Conservation (phyloP, 2,888 invertebrate species). For the Xanthorhoe designata region DNA sequence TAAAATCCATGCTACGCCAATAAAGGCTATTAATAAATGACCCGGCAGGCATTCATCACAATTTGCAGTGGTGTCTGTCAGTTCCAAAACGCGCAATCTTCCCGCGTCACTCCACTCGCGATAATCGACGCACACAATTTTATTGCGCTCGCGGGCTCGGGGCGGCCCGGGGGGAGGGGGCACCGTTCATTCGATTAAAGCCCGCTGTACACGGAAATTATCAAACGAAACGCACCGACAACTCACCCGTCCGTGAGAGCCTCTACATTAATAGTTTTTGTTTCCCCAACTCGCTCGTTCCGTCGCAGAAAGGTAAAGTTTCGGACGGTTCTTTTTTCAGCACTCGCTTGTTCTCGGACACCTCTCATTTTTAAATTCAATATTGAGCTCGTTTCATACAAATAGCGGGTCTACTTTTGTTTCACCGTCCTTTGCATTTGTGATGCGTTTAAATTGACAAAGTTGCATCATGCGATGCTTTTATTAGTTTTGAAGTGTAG, state of each 20-base stretch:
- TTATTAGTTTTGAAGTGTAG: conserved; percentile 32
- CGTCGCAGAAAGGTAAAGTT: conserved; percentile 68
- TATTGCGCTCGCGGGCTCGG: conserved; percentile 56
- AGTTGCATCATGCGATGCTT: conserved; percentile 36
- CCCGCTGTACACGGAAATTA: conserved; percentile 81
- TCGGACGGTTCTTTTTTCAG: conserved; percentile 56
- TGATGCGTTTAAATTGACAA: conserved; percentile 39
- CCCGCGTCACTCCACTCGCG: conserved; percentile 50
- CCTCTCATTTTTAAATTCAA: conserved; percentile 59
- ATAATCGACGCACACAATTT: conserved; percentile 74
- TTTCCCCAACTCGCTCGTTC: conserved; percentile 69
- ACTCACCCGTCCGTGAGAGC: conserved; percentile 78
- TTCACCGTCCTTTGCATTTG: conserved; percentile 49
- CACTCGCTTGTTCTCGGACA: conserved; percentile 62
- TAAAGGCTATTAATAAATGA: conserved; percentile 19
- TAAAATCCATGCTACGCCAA: not conserved
- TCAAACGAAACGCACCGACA: conserved; percentile 82
- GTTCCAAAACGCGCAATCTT: conserved; percentile 56
- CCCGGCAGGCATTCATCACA: conserved; percentile 31
- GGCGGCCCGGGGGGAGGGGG: conserved; percentile 39
- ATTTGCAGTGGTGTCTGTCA: conserved; percentile 42
- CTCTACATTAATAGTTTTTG: conserved; percentile 83
- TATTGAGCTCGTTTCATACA: conserved; percentile 56
- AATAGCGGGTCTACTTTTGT: conserved; percentile 48
- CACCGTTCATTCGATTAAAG: conserved; percentile 81